Evolutionary conservation across 2,113 vertebrate genomes (phyloP).

Genomic region (Campylomormyrus numenius): DNA sequence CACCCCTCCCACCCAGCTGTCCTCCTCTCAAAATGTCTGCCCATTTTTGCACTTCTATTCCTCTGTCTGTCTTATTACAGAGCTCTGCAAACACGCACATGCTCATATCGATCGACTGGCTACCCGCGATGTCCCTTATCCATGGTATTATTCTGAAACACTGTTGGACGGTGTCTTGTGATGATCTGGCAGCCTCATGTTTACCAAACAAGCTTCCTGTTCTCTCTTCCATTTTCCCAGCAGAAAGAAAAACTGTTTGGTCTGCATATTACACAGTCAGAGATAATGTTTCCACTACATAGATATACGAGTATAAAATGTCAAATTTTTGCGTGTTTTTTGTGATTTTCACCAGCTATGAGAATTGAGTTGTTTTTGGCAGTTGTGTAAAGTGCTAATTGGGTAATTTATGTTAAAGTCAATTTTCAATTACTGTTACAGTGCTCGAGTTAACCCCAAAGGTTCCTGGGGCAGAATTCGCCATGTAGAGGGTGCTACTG

Average conservation of each 20-base stretch:
- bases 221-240: background rate
- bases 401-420: background rate
- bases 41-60: background rate
- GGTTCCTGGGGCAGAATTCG: background rate
- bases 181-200: background rate
- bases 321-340: background rate
- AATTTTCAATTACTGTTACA: background rate
- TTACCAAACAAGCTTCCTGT: background rate
- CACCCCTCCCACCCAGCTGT: background rate
- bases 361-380: background rate
- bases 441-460: background rate
- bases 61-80: no score
- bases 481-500: background rate
- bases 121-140: no score
- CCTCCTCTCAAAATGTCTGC: background rate
- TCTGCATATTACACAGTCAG: background rate
- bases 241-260: background rate
- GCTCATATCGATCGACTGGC: background rate
- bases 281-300: background rate
- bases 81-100: background rate
- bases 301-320: background rate
- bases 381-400: background rate
- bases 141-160: background rate
- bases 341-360: background rate
- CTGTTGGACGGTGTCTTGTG: background rate